phyloP scores from a whole-genome alignment of 2,113 vertebrate species.

The Tympanuchus pallidicinctus region DNA sequence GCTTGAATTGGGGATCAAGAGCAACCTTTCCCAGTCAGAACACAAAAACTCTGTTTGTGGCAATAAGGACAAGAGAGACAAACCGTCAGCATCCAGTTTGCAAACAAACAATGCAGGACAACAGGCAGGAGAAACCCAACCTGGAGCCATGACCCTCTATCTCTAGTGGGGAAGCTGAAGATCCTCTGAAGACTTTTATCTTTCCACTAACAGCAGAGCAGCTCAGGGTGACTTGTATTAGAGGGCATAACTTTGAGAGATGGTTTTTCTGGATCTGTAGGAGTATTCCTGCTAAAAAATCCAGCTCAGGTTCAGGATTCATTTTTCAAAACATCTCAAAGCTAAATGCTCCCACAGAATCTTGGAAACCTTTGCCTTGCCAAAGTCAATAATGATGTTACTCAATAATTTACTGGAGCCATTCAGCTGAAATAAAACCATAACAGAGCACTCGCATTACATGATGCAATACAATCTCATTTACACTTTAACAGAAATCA shows the following conservation, averaged over 20 bases:
- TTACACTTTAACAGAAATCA: not conserved
- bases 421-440: not conserved
- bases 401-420: not conserved
- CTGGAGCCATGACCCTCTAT: not conserved
- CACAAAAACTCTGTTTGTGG: not conserved
- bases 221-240: not conserved
- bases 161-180: not conserved
- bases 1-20: not conserved
- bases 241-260: not conserved
- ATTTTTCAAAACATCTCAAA: not conserved
- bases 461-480: not conserved
- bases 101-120: not conserved
- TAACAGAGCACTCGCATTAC: not conserved
- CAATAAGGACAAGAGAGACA: not conserved
- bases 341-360: not conserved
- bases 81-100: not conserved
- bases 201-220: not conserved
- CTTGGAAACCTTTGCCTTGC: not conserved
- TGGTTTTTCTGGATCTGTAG: not conserved
- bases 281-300: not conserved
- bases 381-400: not conserved
- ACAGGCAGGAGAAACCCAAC: not conserved
- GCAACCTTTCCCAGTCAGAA: not conserved
- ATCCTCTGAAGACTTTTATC: not conserved
- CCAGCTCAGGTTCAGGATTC: not conserved